Base-by-base conservation (phyloP, 64 coral and sea anemone species). In the Montipora efflorescens region DNA sequence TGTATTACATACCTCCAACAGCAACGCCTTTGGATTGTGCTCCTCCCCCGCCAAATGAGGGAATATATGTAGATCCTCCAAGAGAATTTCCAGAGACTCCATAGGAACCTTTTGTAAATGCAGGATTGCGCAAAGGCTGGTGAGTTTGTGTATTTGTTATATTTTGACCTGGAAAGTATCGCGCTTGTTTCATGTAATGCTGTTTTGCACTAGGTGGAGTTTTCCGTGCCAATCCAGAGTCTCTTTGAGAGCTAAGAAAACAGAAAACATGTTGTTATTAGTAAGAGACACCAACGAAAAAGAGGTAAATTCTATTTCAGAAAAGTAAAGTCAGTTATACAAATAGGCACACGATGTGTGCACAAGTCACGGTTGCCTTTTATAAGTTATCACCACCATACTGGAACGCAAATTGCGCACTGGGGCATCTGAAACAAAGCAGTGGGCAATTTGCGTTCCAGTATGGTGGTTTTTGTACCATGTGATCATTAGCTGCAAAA, bases 201-300 rank as follows among this genome's bases (percentile, higher is more conserved):
- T 99, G 95, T 51, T 96, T 99, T 13, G 98, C 98, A 83, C 98
- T 99, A 18, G 98, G 92, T 12, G 98, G 98, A 4, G 95, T 99
- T 67, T 90, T 88, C 66, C 77, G 79, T 10, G 88, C 61, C 7
- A 93, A 48, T 19, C 76, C 92, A 1, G 92, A 88, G 10, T 67
- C 91, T 43, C 2, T 6, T 57, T 9, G 81, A 3, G 44, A 5
- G 67, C 66, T 86, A 64, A 47, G 19, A 86, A 86, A 57, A 48
- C 7, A 70, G 23, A 86, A 23, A 71, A 23, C 68, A 71, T 22
- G 20, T 0, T 71, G 68, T 20, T 4, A 68, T 4, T 16, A n/a
- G 16, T 5, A 68, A 68, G 64, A 36, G 12, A 20, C 64, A 16
- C 13, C 15, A 67, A 18, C 28, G 28, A 28, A 28, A 28, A 28